Percentiles rank a stretch among this genome's conserved stretches.
phyloP scores from a whole-genome alignment of 1,140 invertebrate genomes.

The Solenopsis fugax region DNA sequence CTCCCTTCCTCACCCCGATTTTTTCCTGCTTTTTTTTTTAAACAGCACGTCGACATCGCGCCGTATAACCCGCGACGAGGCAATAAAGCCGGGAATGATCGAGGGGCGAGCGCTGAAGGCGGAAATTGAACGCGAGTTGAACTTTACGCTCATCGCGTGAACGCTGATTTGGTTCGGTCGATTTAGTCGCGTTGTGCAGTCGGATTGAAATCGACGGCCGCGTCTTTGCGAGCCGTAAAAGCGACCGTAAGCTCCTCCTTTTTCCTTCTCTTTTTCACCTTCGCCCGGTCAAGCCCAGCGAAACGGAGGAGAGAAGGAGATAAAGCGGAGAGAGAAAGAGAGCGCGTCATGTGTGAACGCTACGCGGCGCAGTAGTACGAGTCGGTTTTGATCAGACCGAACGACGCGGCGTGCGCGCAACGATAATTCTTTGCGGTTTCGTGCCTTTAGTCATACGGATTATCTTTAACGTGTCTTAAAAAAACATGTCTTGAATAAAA shows the following conservation, averaged over 20 bases:
- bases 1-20: not conserved
- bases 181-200: conserved; percentile 55
- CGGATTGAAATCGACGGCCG: conserved; percentile 48
- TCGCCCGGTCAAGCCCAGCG: not conserved
- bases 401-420: not conserved
- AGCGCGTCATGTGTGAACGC: too few species aligned
- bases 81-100: conserved; percentile 74
- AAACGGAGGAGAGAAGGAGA: not conserved
- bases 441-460: not conserved
- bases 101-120: conserved; percentile 60
- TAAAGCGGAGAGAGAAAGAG: not conserved
- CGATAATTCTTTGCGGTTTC: not conserved
- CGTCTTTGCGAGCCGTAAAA: conserved; percentile 54
- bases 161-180: conserved; percentile 60
- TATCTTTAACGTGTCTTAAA: not conserved
- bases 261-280: conserved; percentile 2
- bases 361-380: conserved; percentile 36
- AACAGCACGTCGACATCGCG: conserved; percentile 34
- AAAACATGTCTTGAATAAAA: not conserved
- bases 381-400: too few species aligned
- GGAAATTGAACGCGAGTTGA: conserved; percentile 76
- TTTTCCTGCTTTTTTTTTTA: conserved; percentile 11
- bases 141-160: conserved; percentile 74
- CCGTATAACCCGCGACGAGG: conserved; percentile 62
- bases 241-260: conserved; percentile 27